phyloP scores from a whole-genome alignment of 2,113 vertebrate species.

The Pangasianodon gigas region DNA sequence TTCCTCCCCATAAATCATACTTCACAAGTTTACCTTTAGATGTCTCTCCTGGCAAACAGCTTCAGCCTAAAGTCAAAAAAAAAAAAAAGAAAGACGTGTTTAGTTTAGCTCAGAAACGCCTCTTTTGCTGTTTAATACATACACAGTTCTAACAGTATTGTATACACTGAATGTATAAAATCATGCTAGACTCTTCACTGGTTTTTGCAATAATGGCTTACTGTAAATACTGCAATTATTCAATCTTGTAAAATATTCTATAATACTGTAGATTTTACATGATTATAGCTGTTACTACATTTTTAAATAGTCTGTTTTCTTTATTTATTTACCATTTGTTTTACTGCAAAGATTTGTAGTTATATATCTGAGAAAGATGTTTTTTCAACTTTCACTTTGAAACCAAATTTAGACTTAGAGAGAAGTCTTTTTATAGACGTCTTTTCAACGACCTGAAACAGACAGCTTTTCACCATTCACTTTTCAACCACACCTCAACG shows the following conservation, averaged over 20 bases:
- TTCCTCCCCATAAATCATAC: conserved; percentile 66
- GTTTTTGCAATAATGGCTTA: neutral
- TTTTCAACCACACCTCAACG: no score
- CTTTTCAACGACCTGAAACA: no score
- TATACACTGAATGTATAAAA: neutral
- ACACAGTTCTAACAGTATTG: neutral
- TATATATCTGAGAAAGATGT: no score
- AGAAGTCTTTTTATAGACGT: no score
- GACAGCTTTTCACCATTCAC: no score
- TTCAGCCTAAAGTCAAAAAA: neutral
- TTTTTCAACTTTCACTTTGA: no score
- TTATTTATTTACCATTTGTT: neutral
- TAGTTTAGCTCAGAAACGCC: neutral
- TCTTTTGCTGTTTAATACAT: neutral
- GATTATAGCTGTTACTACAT: neutral
- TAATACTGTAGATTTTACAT: neutral
- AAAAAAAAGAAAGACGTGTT: neutral
- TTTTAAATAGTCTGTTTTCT: neutral
- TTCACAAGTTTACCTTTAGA: conserved; percentile 70
- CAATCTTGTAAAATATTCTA: neutral
- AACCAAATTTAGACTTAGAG: no score
- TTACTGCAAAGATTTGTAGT: neutral
- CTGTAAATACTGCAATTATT: neutral
- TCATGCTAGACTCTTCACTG: neutral
- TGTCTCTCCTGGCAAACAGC: conserved; percentile 44